Base-by-base conservation (phyloP, 2,888 invertebrate species). In the Chrysotoxum bicinctum region DNA sequence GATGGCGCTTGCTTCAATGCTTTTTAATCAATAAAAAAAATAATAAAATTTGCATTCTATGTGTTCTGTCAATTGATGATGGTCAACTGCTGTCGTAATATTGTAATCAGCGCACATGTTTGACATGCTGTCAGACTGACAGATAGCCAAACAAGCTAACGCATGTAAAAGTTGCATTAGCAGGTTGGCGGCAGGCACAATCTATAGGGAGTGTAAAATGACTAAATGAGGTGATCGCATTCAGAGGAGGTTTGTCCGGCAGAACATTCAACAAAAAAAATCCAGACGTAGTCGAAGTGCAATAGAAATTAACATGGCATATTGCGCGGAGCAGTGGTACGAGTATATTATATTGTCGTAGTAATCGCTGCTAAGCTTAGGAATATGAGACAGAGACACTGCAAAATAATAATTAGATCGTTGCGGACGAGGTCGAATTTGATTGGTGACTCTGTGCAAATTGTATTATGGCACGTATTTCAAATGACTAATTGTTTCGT, bases 61-160 rank as follows among this genome's bases (percentile, higher is more conserved):
- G 62, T 64, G 40, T 56, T 64, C 48, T 64, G 69, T 21, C 74
- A 78, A 78, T 78, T 58, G 35, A 35, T 78, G 83, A 83, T 74
- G 83, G 78, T 56, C 78, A 83, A 78, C 74, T 60, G 52, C 35
- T 72, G 77, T 77, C 66, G 64, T 66, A 77, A 73, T 72, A 68
- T 81, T 70, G 35, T 50, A 70, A 75, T 54, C 37, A 58, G 82
- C 73, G 82, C 73, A 26, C 82, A 68, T 74, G 73, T 74, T 74
- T 83, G 73, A 78, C 78, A 73, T 73, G 73, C 23, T 83, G 78
- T 78, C 83, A 74, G 69, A 70, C 78, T 45, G 69, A 70, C 35
- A 40, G 73, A 74, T 62, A 73, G 60, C 45, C 54, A 75, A 56
- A 40, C 30, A 48, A 68, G 58, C 68, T 54, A 68, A 72, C 45